Conservation (phyloP, 53 echinoderm and acorn worm genomes). For the Holothuria leucospilota region DNA sequence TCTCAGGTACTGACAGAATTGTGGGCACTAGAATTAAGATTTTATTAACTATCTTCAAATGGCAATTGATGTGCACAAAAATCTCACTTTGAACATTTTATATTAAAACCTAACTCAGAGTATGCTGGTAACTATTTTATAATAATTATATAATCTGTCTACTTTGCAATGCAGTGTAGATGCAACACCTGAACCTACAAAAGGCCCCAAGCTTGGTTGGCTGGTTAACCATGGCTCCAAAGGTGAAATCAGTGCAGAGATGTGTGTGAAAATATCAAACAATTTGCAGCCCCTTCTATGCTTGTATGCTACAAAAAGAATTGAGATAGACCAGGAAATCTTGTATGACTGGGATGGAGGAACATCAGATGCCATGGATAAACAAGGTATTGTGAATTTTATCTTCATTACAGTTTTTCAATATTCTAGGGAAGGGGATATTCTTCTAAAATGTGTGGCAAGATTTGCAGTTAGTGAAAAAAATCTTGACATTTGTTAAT, state of each 20-base stretch:
- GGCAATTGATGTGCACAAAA: no score
- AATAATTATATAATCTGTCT: neutral
- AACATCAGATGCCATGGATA: conserved; percentile 25
- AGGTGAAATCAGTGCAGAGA: conserved; percentile 1
- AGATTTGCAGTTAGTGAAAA: no score
- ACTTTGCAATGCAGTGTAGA: conserved; percentile 11
- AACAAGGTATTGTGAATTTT: conserved; percentile 11
- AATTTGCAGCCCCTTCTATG: conserved; percentile 15
- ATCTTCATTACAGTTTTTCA: neutral
- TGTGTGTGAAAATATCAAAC: neutral
- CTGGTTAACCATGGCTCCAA: conserved; percentile 13
- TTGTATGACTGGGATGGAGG: neutral
- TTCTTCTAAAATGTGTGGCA: no score
- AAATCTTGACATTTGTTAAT: no score
- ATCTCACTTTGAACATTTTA: no score
- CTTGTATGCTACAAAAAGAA: neutral
- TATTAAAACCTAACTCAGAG: no score
- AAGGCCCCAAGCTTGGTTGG: conserved; percentile 10
- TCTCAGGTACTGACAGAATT: no score
- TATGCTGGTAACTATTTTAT: no score
- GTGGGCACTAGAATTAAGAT: no score
- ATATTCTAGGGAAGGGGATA: neutral
- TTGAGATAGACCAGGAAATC: neutral
- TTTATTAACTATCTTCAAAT: no score
- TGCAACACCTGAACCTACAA: conserved; percentile 22